These are phyloP conservation scores for Ophion slaviceki DNA, from an alignment of 2,888 invertebrate genomes.

Conservation along the genomic window DNA sequence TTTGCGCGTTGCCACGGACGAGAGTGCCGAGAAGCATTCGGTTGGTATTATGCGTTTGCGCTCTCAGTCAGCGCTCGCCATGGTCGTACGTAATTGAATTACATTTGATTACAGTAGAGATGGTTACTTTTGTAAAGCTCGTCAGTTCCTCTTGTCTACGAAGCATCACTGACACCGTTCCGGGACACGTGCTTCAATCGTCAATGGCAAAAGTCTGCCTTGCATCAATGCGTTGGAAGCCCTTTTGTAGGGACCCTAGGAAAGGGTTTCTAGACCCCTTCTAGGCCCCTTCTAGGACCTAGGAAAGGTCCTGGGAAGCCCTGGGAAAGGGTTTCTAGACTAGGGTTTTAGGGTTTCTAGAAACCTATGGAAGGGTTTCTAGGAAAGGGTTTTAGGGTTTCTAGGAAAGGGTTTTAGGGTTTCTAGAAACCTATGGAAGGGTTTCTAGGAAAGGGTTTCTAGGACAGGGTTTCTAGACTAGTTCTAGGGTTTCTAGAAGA, in stretches of 20 bases:
- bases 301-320: too few relatives aligned
- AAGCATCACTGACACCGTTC: slow-evolving; percentile 12
- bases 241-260: neutral
- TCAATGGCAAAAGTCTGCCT: neutral
- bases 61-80: slow-evolving; percentile 7
- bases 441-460: too few relatives aligned
- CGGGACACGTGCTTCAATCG: neutral
- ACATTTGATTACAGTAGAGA: slow-evolving; percentile 76
- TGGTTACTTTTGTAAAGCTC: slow-evolving; percentile 67
- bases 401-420: too few relatives aligned
- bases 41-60: slow-evolving; percentile 73
- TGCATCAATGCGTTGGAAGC: neutral
- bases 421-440: too few relatives aligned
- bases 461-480: too few relatives aligned
- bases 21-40: slow-evolving; percentile 51
- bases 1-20: neutral
- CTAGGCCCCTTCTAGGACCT: too few relatives aligned
- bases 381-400: too few relatives aligned
- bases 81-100: slow-evolving; percentile 76
- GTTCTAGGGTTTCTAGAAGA: too few relatives aligned
- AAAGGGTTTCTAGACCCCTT: too few relatives aligned
- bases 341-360: too few relatives aligned
- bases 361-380: too few relatives aligned
- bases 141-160: slow-evolving; percentile 35
- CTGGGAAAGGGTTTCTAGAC: too few relatives aligned